A percentile compares a stretch with the other conserved stretches of the same genome.
phyloP scores from a whole-genome alignment of 1,140 invertebrate species.

The Orchestia grillus region DNA sequence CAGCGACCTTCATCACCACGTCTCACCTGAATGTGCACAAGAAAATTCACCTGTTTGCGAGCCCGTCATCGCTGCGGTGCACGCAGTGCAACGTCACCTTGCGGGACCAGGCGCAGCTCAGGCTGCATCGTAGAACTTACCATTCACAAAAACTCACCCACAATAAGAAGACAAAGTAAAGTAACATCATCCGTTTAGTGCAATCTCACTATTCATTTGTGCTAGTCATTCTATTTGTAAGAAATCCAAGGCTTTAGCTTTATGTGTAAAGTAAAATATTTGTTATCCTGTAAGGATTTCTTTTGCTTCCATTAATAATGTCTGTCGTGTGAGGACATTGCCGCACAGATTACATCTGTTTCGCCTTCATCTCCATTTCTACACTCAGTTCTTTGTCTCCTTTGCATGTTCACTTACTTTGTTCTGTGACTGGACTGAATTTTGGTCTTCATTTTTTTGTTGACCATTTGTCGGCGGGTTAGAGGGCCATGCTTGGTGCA shows the following conservation, averaged over 20 bases:
- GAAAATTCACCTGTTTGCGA: slow-evolving; percentile 60
- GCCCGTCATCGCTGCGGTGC: slow-evolving; percentile 59
- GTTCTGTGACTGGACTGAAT: neutral
- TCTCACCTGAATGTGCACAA: slow-evolving; percentile 67
- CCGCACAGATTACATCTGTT: neutral
- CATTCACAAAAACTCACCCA: slow-evolving; percentile 59
- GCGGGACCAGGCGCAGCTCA: slow-evolving; percentile 62
- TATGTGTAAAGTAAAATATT: neutral
- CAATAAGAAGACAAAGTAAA: slow-evolving; percentile 31
- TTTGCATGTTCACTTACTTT: neutral
- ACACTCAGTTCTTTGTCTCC: neutral
- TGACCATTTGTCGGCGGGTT: neutral
- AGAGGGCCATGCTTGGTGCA: neutral
- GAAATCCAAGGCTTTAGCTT: neutral
- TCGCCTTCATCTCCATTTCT: neutral
- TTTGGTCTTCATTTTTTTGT: neutral
- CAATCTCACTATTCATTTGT: neutral
- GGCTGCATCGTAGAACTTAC: slow-evolving; percentile 64
- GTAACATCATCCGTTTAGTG: neutral
- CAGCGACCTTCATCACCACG: slow-evolving; percentile 67
- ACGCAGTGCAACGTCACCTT: slow-evolving; percentile 64
- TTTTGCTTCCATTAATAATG: neutral
- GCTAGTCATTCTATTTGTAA: slow-evolving; percentile 22
- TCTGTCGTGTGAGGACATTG: neutral
- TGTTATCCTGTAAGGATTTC: neutral